Conservation (phyloP, 2,888 invertebrate species). For the Andrena praecox region DNA sequence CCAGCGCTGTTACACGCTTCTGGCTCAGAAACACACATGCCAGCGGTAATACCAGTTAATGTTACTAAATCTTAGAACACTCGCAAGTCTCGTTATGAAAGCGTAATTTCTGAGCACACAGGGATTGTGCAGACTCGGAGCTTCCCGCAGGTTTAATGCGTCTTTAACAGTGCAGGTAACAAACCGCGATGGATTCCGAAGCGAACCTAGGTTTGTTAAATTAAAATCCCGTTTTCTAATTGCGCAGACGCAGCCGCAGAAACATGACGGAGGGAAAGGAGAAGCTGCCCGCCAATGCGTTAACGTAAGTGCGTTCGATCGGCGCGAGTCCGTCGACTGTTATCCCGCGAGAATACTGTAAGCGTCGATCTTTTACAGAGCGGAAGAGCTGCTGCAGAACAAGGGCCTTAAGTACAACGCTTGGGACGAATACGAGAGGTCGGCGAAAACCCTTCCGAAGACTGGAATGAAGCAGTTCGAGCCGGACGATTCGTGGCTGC, state of each 20-base stretch:
- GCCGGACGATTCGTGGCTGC: constrained; percentile 87
- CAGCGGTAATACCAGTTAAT: not conserved
- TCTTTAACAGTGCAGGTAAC: constrained; percentile 8
- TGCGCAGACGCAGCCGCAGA: not conserved
- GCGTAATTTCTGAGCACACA: not conserved
- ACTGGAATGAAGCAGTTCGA: constrained; percentile 86
- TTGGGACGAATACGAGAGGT: constrained; percentile 83
- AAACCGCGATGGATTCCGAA: not conserved
- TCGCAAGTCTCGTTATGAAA: not conserved
- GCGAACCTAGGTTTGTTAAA: not conserved
- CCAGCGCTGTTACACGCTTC: not conserved
- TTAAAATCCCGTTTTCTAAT: not conserved
- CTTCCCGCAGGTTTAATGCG: not conserved
- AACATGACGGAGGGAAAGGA: constrained; percentile 49
- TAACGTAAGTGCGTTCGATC: constrained; percentile 53
- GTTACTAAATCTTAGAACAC: not conserved
- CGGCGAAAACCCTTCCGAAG: constrained; percentile 85
- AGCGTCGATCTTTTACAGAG: constrained; percentile 71
- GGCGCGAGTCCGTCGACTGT: not conserved
- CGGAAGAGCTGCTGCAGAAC: constrained; percentile 77
- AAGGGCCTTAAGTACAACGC: constrained; percentile 77
- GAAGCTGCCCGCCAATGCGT: constrained; percentile 39
- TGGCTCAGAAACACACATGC: not conserved
- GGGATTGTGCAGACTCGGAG: not conserved
- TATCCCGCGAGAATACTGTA: not conserved